phyloP scores from a whole-genome alignment of 2,797 vertebrate species.

The Sphenopsis melanotis region DNA sequence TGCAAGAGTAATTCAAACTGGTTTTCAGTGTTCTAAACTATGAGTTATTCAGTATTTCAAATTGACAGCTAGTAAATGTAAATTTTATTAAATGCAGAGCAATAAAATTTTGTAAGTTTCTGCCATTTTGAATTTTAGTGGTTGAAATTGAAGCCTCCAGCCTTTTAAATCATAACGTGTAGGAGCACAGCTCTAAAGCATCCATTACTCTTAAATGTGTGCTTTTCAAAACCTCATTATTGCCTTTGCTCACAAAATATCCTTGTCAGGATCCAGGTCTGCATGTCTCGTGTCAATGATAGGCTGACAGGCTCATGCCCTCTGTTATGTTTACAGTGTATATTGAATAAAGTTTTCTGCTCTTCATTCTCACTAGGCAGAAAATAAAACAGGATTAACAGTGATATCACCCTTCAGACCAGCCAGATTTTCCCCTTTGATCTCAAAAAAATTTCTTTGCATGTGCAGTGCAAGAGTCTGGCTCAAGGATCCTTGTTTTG shows the following conservation, averaged over 20 bases:
- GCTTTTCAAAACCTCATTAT: conserved; percentile 44
- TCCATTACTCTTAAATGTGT: conserved; percentile 36
- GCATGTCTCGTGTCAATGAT: conserved; percentile 34
- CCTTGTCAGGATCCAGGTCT: conserved; percentile 59
- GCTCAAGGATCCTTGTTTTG: neutral
- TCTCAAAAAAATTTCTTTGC: neutral
- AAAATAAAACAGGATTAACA: neutral
- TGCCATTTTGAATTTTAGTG: conserved; percentile 76
- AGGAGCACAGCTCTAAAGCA: conserved; percentile 50
- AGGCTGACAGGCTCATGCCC: conserved; percentile 45
- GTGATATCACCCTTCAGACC: neutral
- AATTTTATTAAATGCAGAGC: conserved; percentile 74
- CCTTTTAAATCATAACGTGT: conserved; percentile 72
- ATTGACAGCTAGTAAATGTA: conserved; percentile 76
- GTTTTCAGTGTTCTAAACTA: conserved; percentile 43
- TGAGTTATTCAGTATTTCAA: conserved; percentile 67
- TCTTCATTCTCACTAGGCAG: neutral
- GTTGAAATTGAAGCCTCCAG: conserved; percentile 63
- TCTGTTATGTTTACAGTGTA: neutral
- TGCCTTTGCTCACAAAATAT: conserved; percentile 56
- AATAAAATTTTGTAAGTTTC: conserved; percentile 75
- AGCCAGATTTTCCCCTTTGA: neutral
- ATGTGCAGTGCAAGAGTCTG: neutral
- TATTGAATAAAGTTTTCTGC: conserved; percentile 23
- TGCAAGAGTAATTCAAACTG: conserved; percentile 23